phyloP scores from a whole-genome alignment of 1,140 invertebrate species.

The Drosophila truncata region DNA sequence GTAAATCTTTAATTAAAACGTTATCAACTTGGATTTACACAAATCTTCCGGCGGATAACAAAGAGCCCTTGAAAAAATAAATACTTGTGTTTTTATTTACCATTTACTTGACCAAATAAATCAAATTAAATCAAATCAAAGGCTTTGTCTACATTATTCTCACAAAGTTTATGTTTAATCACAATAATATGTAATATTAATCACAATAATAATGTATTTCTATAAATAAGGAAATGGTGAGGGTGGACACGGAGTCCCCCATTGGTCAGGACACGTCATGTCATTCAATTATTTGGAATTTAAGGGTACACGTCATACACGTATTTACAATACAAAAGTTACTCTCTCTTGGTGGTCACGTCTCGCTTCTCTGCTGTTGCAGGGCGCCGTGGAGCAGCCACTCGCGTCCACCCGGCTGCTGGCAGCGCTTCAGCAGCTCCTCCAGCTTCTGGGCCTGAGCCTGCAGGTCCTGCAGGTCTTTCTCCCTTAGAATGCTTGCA shows the following conservation, averaged over 20 bases:
- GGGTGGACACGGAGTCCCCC: background rate
- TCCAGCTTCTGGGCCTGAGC: slow-evolving; percentile 35
- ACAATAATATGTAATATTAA: no score
- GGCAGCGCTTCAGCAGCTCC: slow-evolving; percentile 35
- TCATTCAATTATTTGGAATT: slow-evolving; percentile 9
- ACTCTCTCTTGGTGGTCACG: slow-evolving; percentile 20
- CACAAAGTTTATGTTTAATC: slow-evolving; percentile 13
- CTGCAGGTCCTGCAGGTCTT: slow-evolving; percentile 10
- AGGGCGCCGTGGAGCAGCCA: slow-evolving; percentile 53
- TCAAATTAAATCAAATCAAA: background rate
- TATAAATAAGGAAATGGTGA: slow-evolving; percentile 2
- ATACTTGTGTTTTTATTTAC: background rate
- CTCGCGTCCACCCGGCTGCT: slow-evolving; percentile 63
- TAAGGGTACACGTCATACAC: background rate
- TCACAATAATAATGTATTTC: background rate
- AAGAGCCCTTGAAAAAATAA: background rate
- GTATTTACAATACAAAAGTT: slow-evolving; percentile 29
- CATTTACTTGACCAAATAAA: background rate
- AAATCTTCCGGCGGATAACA: background rate
- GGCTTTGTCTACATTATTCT: slow-evolving; percentile 4
- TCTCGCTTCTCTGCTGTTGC: slow-evolving; percentile 14
- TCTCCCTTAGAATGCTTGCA: slow-evolving; percentile 27
- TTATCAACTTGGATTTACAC: slow-evolving; percentile 18
- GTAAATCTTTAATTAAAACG: slow-evolving; percentile 10
- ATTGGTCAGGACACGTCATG: background rate